Evolutionary conservation across 2,888 invertebrate genomes (phyloP).

Genomic region (Cheilosia scutellata): DNA sequence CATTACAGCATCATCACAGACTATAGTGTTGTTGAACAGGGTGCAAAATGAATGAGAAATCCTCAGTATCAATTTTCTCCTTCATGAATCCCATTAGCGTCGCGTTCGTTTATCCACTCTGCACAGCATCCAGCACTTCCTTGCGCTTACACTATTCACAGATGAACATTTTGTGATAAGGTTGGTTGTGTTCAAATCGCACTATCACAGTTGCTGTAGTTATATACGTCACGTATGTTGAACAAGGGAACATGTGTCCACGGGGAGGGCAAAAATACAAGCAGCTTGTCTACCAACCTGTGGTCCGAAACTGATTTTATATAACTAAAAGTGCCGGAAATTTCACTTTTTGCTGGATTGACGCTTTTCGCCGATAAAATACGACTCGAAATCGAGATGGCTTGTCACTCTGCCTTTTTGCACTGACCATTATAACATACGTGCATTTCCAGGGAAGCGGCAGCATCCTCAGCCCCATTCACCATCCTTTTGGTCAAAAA

Average conservation of each 20-base stretch:
- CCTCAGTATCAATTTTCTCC: constrained; percentile 54
- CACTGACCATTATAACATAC: neutral
- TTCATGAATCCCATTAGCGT: constrained; percentile 47
- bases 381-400: constrained; percentile 43
- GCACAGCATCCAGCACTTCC: constrained; percentile 13
- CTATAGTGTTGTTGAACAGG: constrained; percentile 11
- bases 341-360: constrained; percentile 68
- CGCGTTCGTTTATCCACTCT: constrained; percentile 17
- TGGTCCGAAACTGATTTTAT: constrained; percentile 62
- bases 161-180: constrained; percentile 45
- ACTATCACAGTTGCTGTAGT: neutral
- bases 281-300: constrained; percentile 52
- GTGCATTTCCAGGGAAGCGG: constrained; percentile 1
- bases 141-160: constrained; percentile 19
- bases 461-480: constrained; percentile 6
- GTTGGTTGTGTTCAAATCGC: neutral
- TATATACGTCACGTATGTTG: neutral
- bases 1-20: constrained; percentile 19
- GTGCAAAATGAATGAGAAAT: constrained; percentile 36
- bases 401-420: constrained; percentile 38
- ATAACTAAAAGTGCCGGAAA: constrained; percentile 64
- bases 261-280: neutral
- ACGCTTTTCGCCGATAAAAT: constrained; percentile 56
- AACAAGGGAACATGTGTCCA: constrained; percentile 36
- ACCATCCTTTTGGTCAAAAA: constrained; percentile 31